Base-by-base conservation (phyloP, 2,888 invertebrate species). In the Ernsta delagoae region DNA sequence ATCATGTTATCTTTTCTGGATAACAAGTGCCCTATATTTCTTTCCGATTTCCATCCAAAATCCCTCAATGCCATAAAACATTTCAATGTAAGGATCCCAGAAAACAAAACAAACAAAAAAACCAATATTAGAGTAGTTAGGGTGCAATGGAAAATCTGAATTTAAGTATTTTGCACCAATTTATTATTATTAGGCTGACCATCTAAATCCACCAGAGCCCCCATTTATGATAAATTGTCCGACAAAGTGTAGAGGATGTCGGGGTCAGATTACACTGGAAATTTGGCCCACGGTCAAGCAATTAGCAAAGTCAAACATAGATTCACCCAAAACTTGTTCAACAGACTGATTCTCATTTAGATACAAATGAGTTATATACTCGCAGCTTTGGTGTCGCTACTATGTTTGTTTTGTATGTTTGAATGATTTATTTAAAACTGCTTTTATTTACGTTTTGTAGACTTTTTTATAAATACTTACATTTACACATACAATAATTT, bases 291-390 rank as follows among this genome's bases (percentile, higher is more conserved):
- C 78, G 79, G 77, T 84, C 83, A 88, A 88, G 88, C 88, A 89
- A 88, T 89, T 88, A 87, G 84, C 73, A 79, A 89, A 89, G 87
- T 89, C 88, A 88, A 88, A 88, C 84, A 87, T 80, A 79, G 82
- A 82, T 83, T 80, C 78, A 77, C 78, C 79, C 81, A 78, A 76
- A 79, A 80, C 80, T 79, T 76, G 70, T 79, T 80, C 78, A 79
- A 79, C 78, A 77, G 78, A 77, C 43, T 43, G 77, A 77, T 82
- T 85, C 80, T 79, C 83, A 84, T 83, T 82, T 50, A 16, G 50
- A 16, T 16, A 50, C 50, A 50, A 50, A 50, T 50, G 50, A 50
- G 16, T 50, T n/a, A n/a, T 50, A 50, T 43, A 43, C 43, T 43
- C 43, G 11, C 11, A 43, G 0, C 4, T 43, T 43, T 9, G 43